These are phyloP conservation scores for Mirza zaza DNA, from an alignment of 2,113 vertebrate genomes.

Conservation along the genomic window DNA sequence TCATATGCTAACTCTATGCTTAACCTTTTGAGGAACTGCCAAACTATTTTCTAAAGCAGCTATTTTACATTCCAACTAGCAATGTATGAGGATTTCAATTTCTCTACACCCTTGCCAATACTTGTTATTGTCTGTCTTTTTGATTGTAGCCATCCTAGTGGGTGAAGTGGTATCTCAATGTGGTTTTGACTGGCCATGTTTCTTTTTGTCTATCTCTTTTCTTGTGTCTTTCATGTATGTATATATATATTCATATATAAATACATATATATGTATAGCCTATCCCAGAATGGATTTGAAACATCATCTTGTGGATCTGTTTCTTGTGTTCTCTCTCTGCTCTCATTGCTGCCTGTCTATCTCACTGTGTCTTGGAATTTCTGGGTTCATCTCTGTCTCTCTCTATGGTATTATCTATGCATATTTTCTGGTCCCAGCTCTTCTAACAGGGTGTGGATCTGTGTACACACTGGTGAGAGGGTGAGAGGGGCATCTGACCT, in stretches of 20 bases:
- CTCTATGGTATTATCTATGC: background rate
- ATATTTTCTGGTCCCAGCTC: constrained; percentile 28
- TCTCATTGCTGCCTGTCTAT: background rate
- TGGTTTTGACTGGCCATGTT: background rate
- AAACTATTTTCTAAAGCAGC: background rate
- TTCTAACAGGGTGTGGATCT: constrained; percentile 31
- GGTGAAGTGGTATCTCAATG: background rate
- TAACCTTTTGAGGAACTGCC: background rate
- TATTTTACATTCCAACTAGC: background rate
- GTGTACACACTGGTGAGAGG: background rate
- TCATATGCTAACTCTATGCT: background rate
- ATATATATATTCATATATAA: fast-evolving
- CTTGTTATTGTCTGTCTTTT: background rate
- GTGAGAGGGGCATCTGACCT: background rate
- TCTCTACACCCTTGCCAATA: background rate
- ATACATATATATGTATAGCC: background rate
- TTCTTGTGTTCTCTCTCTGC: background rate
- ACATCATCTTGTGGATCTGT: background rate
- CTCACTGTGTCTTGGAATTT: background rate
- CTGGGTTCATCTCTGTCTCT: background rate
- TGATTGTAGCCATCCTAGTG: background rate
- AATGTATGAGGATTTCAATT: background rate
- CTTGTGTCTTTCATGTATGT: background rate
- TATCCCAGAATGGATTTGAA: background rate
- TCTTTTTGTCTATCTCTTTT: background rate